Conservation (phyloP, 2,888 invertebrate genomes). For the Entomobrya multifasciata region DNA sequence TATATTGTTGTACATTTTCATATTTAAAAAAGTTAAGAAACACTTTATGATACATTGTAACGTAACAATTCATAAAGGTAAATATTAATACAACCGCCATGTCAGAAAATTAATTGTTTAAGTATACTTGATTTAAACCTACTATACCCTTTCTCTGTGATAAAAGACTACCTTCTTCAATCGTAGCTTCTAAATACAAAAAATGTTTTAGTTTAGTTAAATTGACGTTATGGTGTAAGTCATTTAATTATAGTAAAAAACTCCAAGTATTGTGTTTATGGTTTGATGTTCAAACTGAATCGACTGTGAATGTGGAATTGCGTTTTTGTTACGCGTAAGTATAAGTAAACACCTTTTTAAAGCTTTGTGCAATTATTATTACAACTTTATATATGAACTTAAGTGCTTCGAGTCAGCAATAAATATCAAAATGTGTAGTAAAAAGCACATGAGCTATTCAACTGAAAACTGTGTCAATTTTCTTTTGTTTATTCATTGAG, state of each 20-base stretch:
- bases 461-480: neutral
- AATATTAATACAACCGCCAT: neutral
- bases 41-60: neutral
- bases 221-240: neutral
- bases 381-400: neutral
- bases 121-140: slow-evolving; percentile 16
- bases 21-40: neutral
- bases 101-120: slow-evolving; percentile 36
- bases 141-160: slow-evolving; percentile 60
- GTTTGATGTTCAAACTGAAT: neutral
- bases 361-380: slow-evolving; percentile 34
- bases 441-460: neutral
- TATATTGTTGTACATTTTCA: neutral
- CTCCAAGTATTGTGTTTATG: neutral
- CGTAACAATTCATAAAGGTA: no score
- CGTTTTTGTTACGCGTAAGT: neutral
- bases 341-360: neutral
- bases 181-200: slow-evolving; percentile 27
- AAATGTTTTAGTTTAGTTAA: slow-evolving; percentile 21
- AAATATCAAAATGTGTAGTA: neutral
- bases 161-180: slow-evolving; percentile 65
- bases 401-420: slow-evolving; percentile 32
- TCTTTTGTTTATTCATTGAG: neutral
- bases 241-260: neutral
- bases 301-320: slow-evolving; percentile 4